Base-by-base conservation (phyloP, 1,140 invertebrate species). In the Pantala flavescens region DNA sequence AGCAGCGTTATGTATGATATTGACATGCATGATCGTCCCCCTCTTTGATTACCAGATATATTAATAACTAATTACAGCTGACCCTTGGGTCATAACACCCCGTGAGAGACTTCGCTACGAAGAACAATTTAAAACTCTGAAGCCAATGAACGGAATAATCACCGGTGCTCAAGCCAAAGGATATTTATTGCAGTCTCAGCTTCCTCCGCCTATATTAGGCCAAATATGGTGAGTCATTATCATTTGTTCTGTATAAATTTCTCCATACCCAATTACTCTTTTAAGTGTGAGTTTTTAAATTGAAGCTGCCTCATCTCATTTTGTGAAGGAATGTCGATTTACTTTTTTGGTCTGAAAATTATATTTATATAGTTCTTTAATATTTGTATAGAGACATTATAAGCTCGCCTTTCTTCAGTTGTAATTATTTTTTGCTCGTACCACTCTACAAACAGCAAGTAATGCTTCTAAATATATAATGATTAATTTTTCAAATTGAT, bases 131-230 rank as follows among this genome's bases (percentile, higher is more conserved):
- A 89, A 90, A 74, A 87, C 90, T 42, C 84, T 98, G 0, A 93
- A 93, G 75, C 96, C 96, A 0, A 84, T 90, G 24, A 92, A 91
- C 86, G 96, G 96, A 23, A 88, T 93, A 77, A 87, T 97, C n/a
- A 93, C 91, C 75, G 97, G 96, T 0, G 93, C 95, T 77, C 96
- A 98, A 83, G 97, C 95, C 0, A 97, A 96, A 85, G 90, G 90
- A 73, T 97, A 98, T 82, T 92, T 99, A 78, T 84, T 99, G 43
- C 93, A 94, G 82, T 98, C 95, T 0, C 93, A 95, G 80, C 84
- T 99, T 71, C 93, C 95, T 71, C 93, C 94, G 0, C 84, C 88
- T 24, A 85, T 97, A 73, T 85, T 99, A 9, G 96, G 95, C 55
- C 91, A 97, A 81, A 98, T 99, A 84, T 98, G 97, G 97, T 96